Percentiles rank a stretch among this genome's conserved stretches.
Conservation (phyloP, 92 coral and sea anemone species). For the Pocillopora meandrina region DNA sequence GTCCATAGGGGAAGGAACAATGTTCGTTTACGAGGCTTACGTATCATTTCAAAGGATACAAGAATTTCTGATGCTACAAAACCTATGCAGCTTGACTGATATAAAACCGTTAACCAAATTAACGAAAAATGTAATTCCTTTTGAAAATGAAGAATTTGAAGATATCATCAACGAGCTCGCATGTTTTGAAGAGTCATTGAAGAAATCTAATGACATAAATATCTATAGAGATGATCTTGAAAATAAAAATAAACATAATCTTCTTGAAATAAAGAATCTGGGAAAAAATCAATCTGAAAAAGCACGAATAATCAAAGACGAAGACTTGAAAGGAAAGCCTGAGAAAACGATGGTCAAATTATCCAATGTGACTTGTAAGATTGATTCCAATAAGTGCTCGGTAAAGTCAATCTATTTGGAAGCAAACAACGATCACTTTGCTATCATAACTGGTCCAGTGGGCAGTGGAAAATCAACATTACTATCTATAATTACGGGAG, state of each 20-base stretch:
- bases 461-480: conserved; percentile 67
- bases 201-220: conserved; percentile 11
- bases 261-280: conserved; percentile 8
- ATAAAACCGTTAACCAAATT: not conserved
- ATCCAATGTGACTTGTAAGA: conserved; percentile 24
- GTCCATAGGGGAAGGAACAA: conserved; percentile 40
- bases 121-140: not conserved
- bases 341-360: not conserved
- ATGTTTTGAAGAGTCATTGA: conserved; percentile 11
- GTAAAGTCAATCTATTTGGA: conserved; percentile 22
- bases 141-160: not conserved
- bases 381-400: not conserved
- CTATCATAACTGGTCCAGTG: conserved; percentile 52
- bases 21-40: conserved; percentile 42
- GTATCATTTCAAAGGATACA: conserved; percentile 41
- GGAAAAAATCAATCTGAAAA: not conserved
- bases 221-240: conserved; percentile 11
- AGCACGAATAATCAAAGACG: not conserved
- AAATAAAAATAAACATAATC: not conserved
- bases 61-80: conserved; percentile 27
- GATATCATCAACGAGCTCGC: not conserved
- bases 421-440: conserved; percentile 20
- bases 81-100: conserved; percentile 15
- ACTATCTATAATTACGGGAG: conserved; percentile 40
- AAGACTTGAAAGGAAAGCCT: not conserved